Evolutionary conservation across 2,888 invertebrate genomes (phyloP), one percentile per base, ranked within the genome.

Genomic region (Phyllotreta cruciferae): DNA sequence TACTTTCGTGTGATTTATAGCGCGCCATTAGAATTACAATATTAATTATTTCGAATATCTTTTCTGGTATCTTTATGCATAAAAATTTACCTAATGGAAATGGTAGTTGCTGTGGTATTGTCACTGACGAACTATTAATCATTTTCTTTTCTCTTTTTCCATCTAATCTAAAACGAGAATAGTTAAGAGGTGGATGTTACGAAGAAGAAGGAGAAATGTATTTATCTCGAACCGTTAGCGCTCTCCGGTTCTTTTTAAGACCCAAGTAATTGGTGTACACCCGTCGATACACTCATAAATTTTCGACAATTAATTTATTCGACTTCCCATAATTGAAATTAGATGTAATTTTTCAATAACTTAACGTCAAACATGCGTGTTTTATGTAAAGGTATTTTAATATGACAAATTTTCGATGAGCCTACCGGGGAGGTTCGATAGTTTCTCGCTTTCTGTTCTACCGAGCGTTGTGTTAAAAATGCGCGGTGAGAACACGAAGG

Each of bases 31-130:
- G 56, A 65, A 67, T 64, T 62, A 62, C 53, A 65, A 67, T 64
- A 63, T 68, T 67, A 69, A 69, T 67, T 67, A 60, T 60, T 60
- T 62, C 35, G 58, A 62, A 62, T 62, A 58, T 65, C 62, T 49
- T 62, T 61, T 64, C n/a, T 47, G 58, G 52, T 62, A 65, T 62
- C 58, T 39, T 62, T 62, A 52, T 60, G 66, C 60, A 63, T 66
- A 44, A 52, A 60, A 66, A 60, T 61, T 11, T 34, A 34, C 11
- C 11, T 56, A 49, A 62, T 56, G 62, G 58, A 56, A 53, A 57
- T 62, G 56, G 60, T 53, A 62, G 62, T 60, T 42, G 47, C 38
- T 24, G 14, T 42, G 36, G 37, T 56, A 56, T 56, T 37, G 47
- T 45, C 45, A 36, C 36, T 56, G 45, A 45, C 36, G 8, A 45